Base-by-base conservation (phyloP, 2,113 vertebrate genomes). In the Mormoops blainvillei region DNA sequence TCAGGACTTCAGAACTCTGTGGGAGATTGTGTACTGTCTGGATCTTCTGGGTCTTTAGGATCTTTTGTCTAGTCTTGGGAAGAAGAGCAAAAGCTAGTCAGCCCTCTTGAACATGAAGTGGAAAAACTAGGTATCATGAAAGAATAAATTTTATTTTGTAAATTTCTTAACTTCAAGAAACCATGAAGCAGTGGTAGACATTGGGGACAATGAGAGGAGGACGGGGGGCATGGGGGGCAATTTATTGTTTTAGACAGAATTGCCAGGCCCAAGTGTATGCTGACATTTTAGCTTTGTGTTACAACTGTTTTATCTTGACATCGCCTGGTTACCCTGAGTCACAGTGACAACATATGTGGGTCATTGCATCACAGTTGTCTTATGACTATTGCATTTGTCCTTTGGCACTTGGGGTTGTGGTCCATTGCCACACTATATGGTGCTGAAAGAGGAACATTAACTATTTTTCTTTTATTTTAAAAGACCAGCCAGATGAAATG, bases 391-490 rank as follows among this genome's bases (percentile, higher is more conserved):
- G 43, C 86, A 12, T 38, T 77, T 50, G 16, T 20, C 8, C 82
- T 73, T 85, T n/a, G 12, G 52, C 24, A 18, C 58, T 80, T n/a
- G 28, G 22, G 33, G 5, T 67, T 92, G n/a, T 54, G 61, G 50
- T n/a, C 15, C 6, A 9, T 67, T 33, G 43, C 58, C 50, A 16
- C 13, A 28, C 18, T 73, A 0, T 54, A 41, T 61, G 45, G 5
- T 91, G 26, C 24, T 61, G 41, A 86, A 58, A 89, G 56, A 18
- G 19, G 19, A 36, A 91, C 19, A n/a, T 89, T 67, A 74, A 80
- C 33, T 20, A 70, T 41, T 90, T 91, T 81, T n/a, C 13, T 87
- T 85, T 80, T 92, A 84, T 71, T 91, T 93, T 91, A 74, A 93
- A 78, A 83, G 54, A 78, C 5, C 56, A 56, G 68, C 10, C 31